Base-by-base conservation (phyloP, 2,797 vertebrate genomes). In the Hirundo rustica region DNA sequence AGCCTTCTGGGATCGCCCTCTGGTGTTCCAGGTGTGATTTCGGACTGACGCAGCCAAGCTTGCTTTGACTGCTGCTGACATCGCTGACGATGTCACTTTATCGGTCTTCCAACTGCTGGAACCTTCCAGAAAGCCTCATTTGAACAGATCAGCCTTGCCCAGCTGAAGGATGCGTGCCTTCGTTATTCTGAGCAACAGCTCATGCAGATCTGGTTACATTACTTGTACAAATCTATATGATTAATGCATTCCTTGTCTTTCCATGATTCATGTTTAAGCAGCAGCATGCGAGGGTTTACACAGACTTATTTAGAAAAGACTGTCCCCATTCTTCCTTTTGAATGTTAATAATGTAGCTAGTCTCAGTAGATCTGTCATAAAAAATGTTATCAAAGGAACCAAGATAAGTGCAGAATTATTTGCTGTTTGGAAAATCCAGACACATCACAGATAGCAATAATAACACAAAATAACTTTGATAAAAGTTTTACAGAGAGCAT, bases 401-500 rank as follows among this genome's bases (percentile, higher is more conserved):
- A 16, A 89, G 82, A 88, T 78, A 92, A 91, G 58, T 51, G 73
- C 79, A 88, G 94, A 93, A 92, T 92, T 94, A 92, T 95, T 96
- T 96, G 82, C 87, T 93, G 94, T 93, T 95, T 90, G 48, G 89
- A 96, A 97, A 96, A 91, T 92, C 82, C 81, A 96, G 94, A 79
- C 72, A 62, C 62, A 78, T 86, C 92, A 86, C 73, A 77, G 91
- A 85, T 86, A 91, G 83, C 81, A 92, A 40, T 48, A 77, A 80
- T 55, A 95, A 79, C 64, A 95, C 60, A 57, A 88, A 96, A 88
- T 71, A 94, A 85, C 83, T 96, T 91, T 30, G 78, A 93, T 84
- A 42, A 51, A 95, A 94, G 77, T 94, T 94, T 97, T 93, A 92
- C 54, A 92, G 79, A 87, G 74, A 90, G 74, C 54, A 70, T 82